Base-by-base conservation (phyloP, 92 coral and sea anemone genomes). In the Siderastrea radians region DNA sequence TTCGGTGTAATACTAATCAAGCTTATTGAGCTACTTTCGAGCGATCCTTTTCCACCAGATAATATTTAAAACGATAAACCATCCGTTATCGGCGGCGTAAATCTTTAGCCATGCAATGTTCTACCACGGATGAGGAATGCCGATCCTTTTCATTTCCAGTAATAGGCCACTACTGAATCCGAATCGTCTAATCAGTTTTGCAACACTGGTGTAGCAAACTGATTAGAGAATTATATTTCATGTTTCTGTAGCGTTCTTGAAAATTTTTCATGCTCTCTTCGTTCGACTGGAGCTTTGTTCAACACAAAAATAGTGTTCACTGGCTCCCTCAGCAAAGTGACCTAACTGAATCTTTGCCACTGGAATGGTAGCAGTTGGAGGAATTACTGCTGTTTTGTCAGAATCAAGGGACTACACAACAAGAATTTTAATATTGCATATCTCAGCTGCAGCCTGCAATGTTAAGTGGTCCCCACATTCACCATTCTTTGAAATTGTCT, bases 371-470 rank as follows among this genome's bases (percentile, higher is more conserved):
- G 69, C 47, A 15, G 67, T 48, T 78, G 86, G 79, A 70, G 81
- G 6, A 68, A 53, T 79, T 6, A 70, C 80, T n/a, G 59, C 72
- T 66, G 85, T 61, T 17, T 57, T 74, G n/a, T 70, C 75, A n/a
- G 83, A 82, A 44, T 81, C 86, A 81, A 81, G 74, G 43, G 77
- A 61, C 50, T 77, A 86, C 15, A 71, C 11, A 50, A 80, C 91
- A 49, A 74, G n/a, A 26, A 81, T 73, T 7, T 88, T 75, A 46
- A 87, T 43, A 45, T 70, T 79, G 52, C 71, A 80, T 15, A 87
- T 44, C 64, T 80, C 81, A 44, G 91, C 80, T 44, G 91, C 90
- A 68, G 81, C 91, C 59, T 87, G 81, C 51, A 73, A 55, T 26
- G 85, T 78, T 53, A 77, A 78, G 8, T 86, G 84, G 64, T 86